Base-by-base conservation (phyloP, 2,797 vertebrate species). In the Sebastes trivittatus region DNA sequence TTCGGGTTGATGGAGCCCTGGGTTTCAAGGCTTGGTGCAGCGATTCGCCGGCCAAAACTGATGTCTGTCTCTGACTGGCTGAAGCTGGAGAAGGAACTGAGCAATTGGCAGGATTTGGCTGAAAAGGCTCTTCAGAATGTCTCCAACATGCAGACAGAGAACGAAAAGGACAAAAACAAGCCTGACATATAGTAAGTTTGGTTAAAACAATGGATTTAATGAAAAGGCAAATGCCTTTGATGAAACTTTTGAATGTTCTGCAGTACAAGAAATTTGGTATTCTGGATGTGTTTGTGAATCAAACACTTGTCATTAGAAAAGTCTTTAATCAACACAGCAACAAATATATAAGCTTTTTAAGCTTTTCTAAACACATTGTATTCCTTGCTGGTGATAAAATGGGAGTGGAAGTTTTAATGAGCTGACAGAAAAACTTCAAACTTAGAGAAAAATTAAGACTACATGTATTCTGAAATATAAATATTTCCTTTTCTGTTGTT, bases 1-100 rank as follows among this genome's bases (percentile, higher is more conserved):
- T 72, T 88, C 55, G 73, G 75, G 81, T 85, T 58, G 73, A 83
- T 97, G 78, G 95, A 97, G 58, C 85, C 89, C 16, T 97, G 95
- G 95, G 61, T 86, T 22, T 89, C 85, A 42, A 96, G 92, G 69
- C 77, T 94, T 20, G 84, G 89, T 56, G 77, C 81, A 56, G 27
- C 55, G 46, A 88, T 89, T 73, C 60, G 27, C 38, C 66, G 11
- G 29, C 60, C 87, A 16, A 84, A 88, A 72, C 76, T 25, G 5
- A 81, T 78, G 14, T 16, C 87, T 0, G 0, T 59, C 71, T 85
- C 89, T 68, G 93, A 97, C 29, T 96, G 95, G 94, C 7, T 59
- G 30, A 90, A 82, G 59, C 77, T 98, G 72, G 90, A 86, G 80
- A 89, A 83, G 36, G 87, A 81, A 7, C 80, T 97, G 70, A 63